Evolutionary conservation across 2,797 vertebrate species (phyloP).

Genomic region (Triplophysa bombifrons): DNA sequence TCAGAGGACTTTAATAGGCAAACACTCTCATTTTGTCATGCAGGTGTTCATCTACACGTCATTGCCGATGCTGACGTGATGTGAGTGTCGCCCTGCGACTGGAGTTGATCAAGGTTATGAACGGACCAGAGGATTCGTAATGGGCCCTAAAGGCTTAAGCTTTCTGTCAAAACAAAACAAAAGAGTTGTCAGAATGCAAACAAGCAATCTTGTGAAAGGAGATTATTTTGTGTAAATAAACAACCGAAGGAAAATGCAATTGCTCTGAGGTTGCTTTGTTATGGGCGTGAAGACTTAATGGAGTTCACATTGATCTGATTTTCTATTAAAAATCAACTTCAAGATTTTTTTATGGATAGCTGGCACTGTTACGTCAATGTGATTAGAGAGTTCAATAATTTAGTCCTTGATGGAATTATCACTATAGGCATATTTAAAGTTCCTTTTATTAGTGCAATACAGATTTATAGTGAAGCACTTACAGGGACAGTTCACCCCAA

Average conservation of each 20-base stretch:
- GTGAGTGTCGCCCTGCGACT: too few relatives aligned
- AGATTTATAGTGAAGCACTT: too few relatives aligned
- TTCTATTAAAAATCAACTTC: background rate
- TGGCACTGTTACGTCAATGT: background rate
- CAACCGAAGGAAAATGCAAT: background rate
- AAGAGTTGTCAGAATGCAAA: background rate
- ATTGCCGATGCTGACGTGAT: slow-evolving; percentile 53
- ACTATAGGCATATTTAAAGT: too few relatives aligned
- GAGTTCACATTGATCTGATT: background rate
- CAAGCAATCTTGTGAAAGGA: background rate
- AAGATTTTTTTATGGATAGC: background rate
- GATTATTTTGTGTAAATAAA: background rate
- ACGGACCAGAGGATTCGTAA: background rate
- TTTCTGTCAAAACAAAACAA: background rate
- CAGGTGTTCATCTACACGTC: slow-evolving; percentile 74
- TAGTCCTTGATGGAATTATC: too few relatives aligned
- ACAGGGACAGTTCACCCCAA: too few relatives aligned
- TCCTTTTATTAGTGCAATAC: too few relatives aligned
- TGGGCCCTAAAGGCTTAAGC: background rate
- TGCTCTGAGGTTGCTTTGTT: background rate
- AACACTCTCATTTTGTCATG: slow-evolving; percentile 67
- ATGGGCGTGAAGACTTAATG: background rate
- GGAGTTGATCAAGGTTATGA: background rate
- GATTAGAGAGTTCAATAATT: background rate
- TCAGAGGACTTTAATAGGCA: slow-evolving; percentile 75